Conservation (phyloP, 2,797 vertebrate species). For the Enteromius paludinosus region DNA sequence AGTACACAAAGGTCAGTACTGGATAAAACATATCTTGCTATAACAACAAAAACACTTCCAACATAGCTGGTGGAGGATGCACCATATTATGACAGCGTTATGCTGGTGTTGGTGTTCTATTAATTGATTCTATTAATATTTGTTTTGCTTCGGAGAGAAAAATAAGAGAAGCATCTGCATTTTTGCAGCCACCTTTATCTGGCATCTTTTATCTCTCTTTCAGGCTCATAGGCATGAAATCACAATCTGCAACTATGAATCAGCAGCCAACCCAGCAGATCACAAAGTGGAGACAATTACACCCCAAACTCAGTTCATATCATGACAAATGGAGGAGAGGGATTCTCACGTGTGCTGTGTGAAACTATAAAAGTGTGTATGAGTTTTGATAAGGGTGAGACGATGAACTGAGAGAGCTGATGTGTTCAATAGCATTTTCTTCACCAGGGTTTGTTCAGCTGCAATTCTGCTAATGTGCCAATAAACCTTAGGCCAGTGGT, state of each 20-base stretch:
- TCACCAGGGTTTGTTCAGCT: constrained; percentile 50
- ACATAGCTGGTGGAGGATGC: not conserved
- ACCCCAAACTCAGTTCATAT: constrained; percentile 94
- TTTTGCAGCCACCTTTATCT: not conserved
- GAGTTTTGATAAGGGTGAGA: constrained; percentile 36
- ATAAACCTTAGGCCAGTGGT: constrained; percentile 48
- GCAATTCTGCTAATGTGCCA: constrained; percentile 61
- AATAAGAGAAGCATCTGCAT: not conserved
- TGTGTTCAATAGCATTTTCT: constrained; percentile 27
- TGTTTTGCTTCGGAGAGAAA: not conserved
- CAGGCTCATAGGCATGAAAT: constrained; percentile 93
- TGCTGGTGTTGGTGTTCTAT: too few relatives aligned
- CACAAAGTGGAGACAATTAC: constrained; percentile 88
- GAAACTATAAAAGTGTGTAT: constrained; percentile 38
- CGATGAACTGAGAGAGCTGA: constrained; percentile 17
- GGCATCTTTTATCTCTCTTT: constrained; percentile 11
- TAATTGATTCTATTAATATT: not conserved
- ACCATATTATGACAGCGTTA: too few relatives aligned
- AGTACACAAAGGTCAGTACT: constrained; percentile 87
- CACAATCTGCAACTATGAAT: constrained; percentile 96
- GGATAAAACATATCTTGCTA: not conserved
- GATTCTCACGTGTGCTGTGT: not conserved
- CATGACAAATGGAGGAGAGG: constrained; percentile 71
- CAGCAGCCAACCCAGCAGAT: constrained; percentile 92
- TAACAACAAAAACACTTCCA: not conserved